Conservation (phyloP, 2,888 invertebrate species). For the Chorisops tibialis region DNA sequence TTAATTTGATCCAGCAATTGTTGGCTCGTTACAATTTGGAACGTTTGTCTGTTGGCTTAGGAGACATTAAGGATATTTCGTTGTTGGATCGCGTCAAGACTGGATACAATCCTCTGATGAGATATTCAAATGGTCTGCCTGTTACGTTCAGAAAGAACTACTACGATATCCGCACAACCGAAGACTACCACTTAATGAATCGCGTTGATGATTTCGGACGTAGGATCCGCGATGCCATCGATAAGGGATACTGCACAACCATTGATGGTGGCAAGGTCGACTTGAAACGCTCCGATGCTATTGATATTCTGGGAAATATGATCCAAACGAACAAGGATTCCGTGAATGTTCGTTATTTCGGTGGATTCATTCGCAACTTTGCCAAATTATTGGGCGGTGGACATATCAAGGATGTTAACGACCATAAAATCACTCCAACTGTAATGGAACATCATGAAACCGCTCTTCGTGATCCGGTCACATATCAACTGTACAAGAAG, state of each 20-base stretch:
- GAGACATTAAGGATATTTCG: slow-evolving; percentile 61
- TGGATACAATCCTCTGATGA: slow-evolving; percentile 63
- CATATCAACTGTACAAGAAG: slow-evolving; percentile 65
- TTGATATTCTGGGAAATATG: slow-evolving; percentile 55
- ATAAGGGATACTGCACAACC: slow-evolving; percentile 51
- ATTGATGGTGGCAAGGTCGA: slow-evolving; percentile 41
- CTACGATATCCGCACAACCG: slow-evolving; percentile 54
- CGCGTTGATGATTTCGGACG: slow-evolving; percentile 52
- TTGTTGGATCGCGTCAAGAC: slow-evolving; percentile 56
- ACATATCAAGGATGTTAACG: slow-evolving; percentile 31
- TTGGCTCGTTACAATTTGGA: slow-evolving; percentile 73
- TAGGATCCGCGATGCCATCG: slow-evolving; percentile 54
- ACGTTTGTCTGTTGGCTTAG: slow-evolving; percentile 66
- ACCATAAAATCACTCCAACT: slow-evolving; percentile 54
- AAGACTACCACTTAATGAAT: slow-evolving; percentile 43
- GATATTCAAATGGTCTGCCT: slow-evolving; percentile 63
- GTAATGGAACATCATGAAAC: slow-evolving; percentile 63
- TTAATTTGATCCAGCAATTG: slow-evolving; percentile 65
- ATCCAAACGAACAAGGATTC: slow-evolving; percentile 53
- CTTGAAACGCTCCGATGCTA: slow-evolving; percentile 48
- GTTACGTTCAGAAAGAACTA: slow-evolving; percentile 63
- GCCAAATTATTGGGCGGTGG: slow-evolving; percentile 12
- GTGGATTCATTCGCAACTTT: background rate
- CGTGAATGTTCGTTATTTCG: slow-evolving; percentile 12
- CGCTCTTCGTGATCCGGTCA: slow-evolving; percentile 64